A percentile compares a stretch with the other conserved stretches of the same genome.
Evolutionary conservation across 2,888 invertebrate genomes (phyloP).

Genomic region (Chymomyza procnemis): DNA sequence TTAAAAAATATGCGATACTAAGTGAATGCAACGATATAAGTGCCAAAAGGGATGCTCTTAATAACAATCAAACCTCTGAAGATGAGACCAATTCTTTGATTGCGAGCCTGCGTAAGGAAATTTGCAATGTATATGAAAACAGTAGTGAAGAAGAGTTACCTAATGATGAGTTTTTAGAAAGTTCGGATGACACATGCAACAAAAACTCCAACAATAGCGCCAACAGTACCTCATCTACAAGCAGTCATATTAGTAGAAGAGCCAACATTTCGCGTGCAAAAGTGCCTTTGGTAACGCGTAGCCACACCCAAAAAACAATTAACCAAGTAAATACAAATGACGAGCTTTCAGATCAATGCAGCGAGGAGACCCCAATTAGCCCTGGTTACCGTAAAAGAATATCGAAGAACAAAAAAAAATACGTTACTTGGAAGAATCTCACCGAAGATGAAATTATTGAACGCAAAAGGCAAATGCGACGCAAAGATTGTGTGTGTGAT

Average conservation of each 20-base stretch:
- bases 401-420: constrained; percentile 7
- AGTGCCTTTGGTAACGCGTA: neutral
- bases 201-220: neutral
- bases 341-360: neutral
- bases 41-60: neutral
- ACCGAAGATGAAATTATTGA: constrained; percentile 31
- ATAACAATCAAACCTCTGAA: neutral
- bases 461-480: constrained; percentile 47
- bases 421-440: constrained; percentile 51
- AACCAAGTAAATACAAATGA: too few species aligned
- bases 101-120: constrained; percentile 23
- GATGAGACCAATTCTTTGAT: constrained; percentile 24
- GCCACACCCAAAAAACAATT: neutral
- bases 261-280: neutral
- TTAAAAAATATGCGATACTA: constrained; percentile 8
- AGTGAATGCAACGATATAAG: neutral
- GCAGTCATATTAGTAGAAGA: neutral
- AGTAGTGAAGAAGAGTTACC: constrained; percentile 22
- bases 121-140: constrained; percentile 16
- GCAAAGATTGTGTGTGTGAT: constrained; percentile 50
- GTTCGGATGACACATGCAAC: neutral
- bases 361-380: neutral
- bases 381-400: neutral
- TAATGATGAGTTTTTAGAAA: neutral
- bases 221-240: neutral